These are phyloP conservation scores for Arctia plantaginis DNA, from an alignment of 2,888 invertebrate genomes.

Conservation along the genomic window DNA sequence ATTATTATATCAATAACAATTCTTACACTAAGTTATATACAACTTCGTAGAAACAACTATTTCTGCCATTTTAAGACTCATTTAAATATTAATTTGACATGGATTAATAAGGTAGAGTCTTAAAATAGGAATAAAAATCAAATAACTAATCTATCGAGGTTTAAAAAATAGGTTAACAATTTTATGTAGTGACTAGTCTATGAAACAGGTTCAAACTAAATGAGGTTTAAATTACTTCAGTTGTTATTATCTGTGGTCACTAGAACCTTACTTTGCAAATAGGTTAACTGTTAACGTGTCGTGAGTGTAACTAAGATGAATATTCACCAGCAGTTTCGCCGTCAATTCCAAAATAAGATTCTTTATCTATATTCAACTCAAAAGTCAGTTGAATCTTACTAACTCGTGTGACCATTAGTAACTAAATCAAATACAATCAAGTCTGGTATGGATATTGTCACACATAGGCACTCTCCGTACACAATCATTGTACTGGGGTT, in stretches of 20 bases:
- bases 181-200: constrained; percentile 48
- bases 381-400: constrained; percentile 46
- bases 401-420: constrained; percentile 37
- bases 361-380: constrained; percentile 36
- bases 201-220: constrained; percentile 44
- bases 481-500: constrained; percentile 74
- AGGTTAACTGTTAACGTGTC: not conserved
- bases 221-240: constrained; percentile 37
- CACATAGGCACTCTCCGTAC: constrained; percentile 80
- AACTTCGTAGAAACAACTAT: constrained; percentile 60
- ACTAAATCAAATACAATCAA: constrained; percentile 58
- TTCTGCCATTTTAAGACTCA: constrained; percentile 49
- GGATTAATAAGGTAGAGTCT: constrained; percentile 32
- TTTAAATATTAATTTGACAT: not conserved
- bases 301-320: not conserved
- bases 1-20: constrained; percentile 68
- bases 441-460: constrained; percentile 79
- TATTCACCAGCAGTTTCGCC: not conserved
- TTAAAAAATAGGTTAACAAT: constrained; percentile 43
- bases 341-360: constrained; percentile 25
- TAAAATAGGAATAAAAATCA: constrained; percentile 42
- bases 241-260: constrained; percentile 33
- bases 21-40: constrained; percentile 70
- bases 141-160: constrained; percentile 43
- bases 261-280: constrained; percentile 28